Percentiles rank a stretch among this genome's conserved stretches.
These are phyloP conservation scores for Myotis vivesi DNA, from an alignment of 2,797 vertebrate species.

Conservation along the genomic window DNA sequence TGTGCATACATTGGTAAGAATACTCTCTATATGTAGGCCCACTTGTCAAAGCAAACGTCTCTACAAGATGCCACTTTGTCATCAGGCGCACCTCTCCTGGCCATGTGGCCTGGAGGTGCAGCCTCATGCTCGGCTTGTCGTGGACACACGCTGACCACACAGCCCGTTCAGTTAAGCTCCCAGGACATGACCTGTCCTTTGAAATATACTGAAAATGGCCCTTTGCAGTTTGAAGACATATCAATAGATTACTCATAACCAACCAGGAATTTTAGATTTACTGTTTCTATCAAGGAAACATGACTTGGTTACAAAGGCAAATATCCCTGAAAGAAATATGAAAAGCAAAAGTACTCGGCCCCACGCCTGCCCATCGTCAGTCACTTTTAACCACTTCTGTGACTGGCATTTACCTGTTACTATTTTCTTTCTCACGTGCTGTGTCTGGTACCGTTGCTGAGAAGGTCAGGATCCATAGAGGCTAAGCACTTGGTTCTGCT, in stretches of 20 bases:
- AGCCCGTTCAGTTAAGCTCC: not conserved
- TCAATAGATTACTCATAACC: not conserved
- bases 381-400: not conserved
- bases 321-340: not conserved
- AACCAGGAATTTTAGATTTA: not conserved
- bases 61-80: not conserved
- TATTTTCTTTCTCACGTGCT: not conserved
- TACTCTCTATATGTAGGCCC: not conserved
- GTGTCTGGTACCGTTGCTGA: not conserved
- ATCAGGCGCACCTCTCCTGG: not conserved
- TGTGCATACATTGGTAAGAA: not conserved
- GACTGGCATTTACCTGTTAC: not conserved
- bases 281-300: conserved; percentile 18
- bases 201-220: not conserved
- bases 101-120: no score
- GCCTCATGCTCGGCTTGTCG: not conserved
- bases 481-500: not conserved
- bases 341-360: not conserved
- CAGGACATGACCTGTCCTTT: not conserved
- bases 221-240: not conserved
- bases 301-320: not conserved
- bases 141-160: not conserved
- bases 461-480: not conserved
- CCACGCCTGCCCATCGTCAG: not conserved
- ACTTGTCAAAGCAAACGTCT: not conserved